phyloP scores from a whole-genome alignment of 2,797 vertebrate genomes.

The Eremophila alpestris region DNA sequence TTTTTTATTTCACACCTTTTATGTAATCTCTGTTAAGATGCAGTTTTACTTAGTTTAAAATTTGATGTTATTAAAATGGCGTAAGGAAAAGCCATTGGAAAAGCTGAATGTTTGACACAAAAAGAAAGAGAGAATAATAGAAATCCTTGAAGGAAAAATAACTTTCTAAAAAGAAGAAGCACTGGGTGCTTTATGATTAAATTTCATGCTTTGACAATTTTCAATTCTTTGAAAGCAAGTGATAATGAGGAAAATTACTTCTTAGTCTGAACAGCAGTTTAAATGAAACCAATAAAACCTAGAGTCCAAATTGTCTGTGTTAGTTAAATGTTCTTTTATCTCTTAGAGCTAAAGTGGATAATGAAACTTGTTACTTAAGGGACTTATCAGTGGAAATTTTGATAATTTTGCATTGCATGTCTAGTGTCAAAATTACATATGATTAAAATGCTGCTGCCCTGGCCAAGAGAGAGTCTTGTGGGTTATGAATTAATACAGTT shows the following conservation, averaged over 20 bases:
- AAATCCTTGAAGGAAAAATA: constrained; percentile 28
- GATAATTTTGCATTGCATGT: background rate
- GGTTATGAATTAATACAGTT: background rate
- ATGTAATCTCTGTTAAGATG: background rate
- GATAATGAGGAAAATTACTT: constrained; percentile 35
- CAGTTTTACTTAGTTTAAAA: background rate
- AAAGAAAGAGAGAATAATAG: background rate
- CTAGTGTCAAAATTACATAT: constrained; percentile 6
- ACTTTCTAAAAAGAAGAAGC: background rate
- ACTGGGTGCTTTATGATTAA: constrained; percentile 2
- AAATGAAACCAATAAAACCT: constrained; percentile 35
- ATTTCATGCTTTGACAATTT: constrained; percentile 26
- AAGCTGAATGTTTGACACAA: background rate
- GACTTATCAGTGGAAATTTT: constrained; percentile 13
- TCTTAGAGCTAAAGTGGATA: constrained; percentile 14
- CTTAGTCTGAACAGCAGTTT: background rate
- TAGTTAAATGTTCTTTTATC: constrained; percentile 45
- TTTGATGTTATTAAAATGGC: background rate
- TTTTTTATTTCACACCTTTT: background rate
- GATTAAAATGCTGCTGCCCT: constrained; percentile 18
- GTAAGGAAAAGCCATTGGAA: background rate
- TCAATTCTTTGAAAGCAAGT: constrained; percentile 25
- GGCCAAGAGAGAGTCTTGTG: background rate
- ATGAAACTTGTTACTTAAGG: constrained; percentile 48
- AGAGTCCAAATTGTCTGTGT: background rate